Conservation (phyloP, 2,888 invertebrate genomes). For the Eilema depressum region DNA sequence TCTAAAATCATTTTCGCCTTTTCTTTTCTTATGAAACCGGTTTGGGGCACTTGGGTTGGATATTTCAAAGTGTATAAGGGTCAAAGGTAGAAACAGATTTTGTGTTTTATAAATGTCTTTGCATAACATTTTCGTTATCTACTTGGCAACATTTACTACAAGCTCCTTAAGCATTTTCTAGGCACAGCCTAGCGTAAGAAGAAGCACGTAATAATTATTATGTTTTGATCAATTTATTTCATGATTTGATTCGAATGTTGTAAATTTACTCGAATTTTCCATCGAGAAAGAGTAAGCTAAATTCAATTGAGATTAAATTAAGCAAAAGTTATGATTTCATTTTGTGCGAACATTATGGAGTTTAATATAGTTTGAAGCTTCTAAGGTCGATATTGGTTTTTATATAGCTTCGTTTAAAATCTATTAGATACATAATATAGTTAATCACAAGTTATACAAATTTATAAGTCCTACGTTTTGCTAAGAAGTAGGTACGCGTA, state of each 20-base stretch:
- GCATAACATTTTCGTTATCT: no score
- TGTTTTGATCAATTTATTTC: not conserved
- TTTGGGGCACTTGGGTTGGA: not conserved
- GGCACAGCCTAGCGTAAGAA: not conserved
- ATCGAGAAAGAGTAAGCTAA: not conserved
- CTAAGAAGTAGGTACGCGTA: not conserved
- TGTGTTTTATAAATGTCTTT: no score
- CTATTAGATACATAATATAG: not conserved
- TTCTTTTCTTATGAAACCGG: not conserved
- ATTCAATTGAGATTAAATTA: slow-evolving; percentile 7
- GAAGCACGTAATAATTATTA: not conserved
- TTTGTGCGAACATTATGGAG: not conserved
- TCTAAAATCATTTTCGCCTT: not conserved
- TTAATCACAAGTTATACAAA: not conserved
- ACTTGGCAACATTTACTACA: no score
- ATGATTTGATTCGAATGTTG: not conserved
- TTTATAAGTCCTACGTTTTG: not conserved
- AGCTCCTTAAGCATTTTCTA: no score
- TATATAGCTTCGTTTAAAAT: not conserved
- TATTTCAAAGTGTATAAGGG: not conserved
- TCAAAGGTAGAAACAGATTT: no score
- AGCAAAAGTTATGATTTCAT: slow-evolving; percentile 11
- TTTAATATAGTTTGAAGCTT: slow-evolving; percentile 9
- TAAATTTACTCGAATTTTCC: not conserved
- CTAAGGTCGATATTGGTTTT: slow-evolving; percentile 1